phyloP scores from a whole-genome alignment of 2,888 invertebrate species.

The Pantelozetes paolii region DNA sequence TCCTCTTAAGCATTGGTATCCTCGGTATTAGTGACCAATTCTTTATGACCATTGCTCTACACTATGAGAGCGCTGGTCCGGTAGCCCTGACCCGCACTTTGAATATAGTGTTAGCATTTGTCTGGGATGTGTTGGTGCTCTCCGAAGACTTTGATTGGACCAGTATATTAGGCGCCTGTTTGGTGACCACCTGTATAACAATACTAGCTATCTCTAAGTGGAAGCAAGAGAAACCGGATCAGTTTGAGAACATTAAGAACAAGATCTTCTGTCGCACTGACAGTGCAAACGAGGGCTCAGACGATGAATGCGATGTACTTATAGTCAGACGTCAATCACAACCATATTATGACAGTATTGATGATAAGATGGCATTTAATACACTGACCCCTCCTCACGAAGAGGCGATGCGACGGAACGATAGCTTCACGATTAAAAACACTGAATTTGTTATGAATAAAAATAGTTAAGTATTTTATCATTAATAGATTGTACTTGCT shows the following conservation, averaged over 20 bases:
- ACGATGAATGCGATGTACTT: neutral
- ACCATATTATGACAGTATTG: slow-evolving; percentile 16
- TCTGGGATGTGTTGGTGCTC: slow-evolving; percentile 64
- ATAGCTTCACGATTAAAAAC: neutral
- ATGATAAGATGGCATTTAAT: neutral
- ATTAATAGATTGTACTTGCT: too few relatives aligned
- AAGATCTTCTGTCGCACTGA: neutral
- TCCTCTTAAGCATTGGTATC: slow-evolving; percentile 35
- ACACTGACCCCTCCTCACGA: neutral
- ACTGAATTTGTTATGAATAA: neutral
- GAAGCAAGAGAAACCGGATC: neutral
- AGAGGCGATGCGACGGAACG: neutral
- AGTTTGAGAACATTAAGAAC: neutral
- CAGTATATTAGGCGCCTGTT: slow-evolving; percentile 35
- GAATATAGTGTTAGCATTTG: slow-evolving; percentile 83
- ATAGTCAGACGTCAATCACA: neutral
- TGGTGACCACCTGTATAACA: slow-evolving; percentile 25
- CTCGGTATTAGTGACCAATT: slow-evolving; percentile 54
- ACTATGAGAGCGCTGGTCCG: slow-evolving; percentile 84
- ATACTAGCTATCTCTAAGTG: slow-evolving; percentile 34
- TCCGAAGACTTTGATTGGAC: slow-evolving; percentile 35
- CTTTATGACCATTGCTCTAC: slow-evolving; percentile 74
- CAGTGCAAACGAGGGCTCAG: neutral
- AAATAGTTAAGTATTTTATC: neutral
- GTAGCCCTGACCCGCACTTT: slow-evolving; percentile 83